These are phyloP conservation scores for Caenorhabditis plicata DNA, from an alignment of 2,888 invertebrate species.

Conservation along the genomic window DNA sequence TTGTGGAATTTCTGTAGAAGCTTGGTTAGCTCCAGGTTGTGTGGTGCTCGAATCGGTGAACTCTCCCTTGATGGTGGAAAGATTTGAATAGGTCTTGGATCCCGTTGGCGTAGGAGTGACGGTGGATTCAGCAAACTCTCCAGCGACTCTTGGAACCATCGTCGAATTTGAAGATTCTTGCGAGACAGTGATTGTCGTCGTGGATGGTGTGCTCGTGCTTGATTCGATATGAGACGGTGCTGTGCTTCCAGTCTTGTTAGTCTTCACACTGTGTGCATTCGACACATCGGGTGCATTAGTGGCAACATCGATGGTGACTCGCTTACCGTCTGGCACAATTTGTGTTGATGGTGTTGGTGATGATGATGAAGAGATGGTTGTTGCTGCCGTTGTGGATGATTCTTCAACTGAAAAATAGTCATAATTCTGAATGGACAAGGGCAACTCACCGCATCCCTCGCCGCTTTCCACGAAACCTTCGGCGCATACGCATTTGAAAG, in stretches of 20 bases:
- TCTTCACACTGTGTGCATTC: too few relatives aligned
- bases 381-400: slow-evolving; percentile 1
- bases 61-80: too few relatives aligned
- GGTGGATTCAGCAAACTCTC: background rate
- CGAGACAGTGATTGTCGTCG: too few relatives aligned
- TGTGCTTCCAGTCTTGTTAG: too few relatives aligned
- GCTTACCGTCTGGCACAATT: background rate
- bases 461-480: slow-evolving; percentile 38
- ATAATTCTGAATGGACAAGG: background rate
- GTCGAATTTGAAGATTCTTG: too few relatives aligned
- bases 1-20: background rate
- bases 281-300: background rate
- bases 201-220: too few relatives aligned
- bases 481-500: slow-evolving; percentile 74
- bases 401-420: background rate
- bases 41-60: too few relatives aligned
- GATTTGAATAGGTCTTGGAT: background rate
- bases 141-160: background rate
- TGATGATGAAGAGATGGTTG: background rate
- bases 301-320: too few relatives aligned
- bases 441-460: slow-evolving; percentile 20
- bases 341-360: background rate
- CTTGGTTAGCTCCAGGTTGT: background rate
- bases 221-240: too few relatives aligned
- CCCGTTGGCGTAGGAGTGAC: background rate